phyloP scores from a whole-genome alignment of 1,140 invertebrate species.

The Asbolus verrucosus region DNA sequence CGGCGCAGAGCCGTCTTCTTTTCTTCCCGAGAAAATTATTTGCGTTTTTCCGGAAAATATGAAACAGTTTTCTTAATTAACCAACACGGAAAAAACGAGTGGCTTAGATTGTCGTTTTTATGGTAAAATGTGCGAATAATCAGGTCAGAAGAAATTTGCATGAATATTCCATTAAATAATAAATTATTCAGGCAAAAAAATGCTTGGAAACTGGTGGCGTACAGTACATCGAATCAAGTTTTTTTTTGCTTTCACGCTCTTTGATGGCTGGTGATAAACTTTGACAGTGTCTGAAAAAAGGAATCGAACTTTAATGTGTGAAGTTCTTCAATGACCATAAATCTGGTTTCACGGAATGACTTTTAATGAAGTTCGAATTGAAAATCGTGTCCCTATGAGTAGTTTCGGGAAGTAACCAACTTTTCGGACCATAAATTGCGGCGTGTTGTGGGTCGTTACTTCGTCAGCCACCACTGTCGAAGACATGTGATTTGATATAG shows the following conservation, averaged over 20 bases:
- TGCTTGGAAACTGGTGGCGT: background rate
- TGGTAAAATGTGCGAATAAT: constrained; percentile 30
- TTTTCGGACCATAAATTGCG: constrained; percentile 28
- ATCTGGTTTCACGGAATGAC: constrained; percentile 8
- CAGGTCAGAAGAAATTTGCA: background rate
- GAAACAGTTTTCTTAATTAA: constrained; percentile 45
- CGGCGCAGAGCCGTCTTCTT: constrained; percentile 11
- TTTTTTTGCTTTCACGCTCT: background rate
- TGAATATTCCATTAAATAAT: constrained; percentile 15
- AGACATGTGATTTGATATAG: constrained; percentile 18
- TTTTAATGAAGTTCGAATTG: constrained; percentile 38
- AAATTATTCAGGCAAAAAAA: constrained; percentile 4
- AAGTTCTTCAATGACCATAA: constrained; percentile 17
- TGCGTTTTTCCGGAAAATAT: constrained; percentile 43
- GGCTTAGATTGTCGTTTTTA: constrained; percentile 20
- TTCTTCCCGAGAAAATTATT: constrained; percentile 39
- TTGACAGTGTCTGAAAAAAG: constrained; percentile 2
- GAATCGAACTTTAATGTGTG: constrained; percentile 25
- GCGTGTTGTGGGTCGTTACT: constrained; percentile 36
- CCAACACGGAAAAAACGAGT: constrained; percentile 1
- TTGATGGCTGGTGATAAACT: background rate
- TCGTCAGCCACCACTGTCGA: constrained; percentile 26
- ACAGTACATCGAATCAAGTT: background rate
- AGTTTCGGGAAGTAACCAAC: constrained; percentile 6
- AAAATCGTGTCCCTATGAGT: constrained; percentile 24